Base-by-base conservation (phyloP, 2,113 vertebrate genomes). In the Hippopotamus amphibius region DNA sequence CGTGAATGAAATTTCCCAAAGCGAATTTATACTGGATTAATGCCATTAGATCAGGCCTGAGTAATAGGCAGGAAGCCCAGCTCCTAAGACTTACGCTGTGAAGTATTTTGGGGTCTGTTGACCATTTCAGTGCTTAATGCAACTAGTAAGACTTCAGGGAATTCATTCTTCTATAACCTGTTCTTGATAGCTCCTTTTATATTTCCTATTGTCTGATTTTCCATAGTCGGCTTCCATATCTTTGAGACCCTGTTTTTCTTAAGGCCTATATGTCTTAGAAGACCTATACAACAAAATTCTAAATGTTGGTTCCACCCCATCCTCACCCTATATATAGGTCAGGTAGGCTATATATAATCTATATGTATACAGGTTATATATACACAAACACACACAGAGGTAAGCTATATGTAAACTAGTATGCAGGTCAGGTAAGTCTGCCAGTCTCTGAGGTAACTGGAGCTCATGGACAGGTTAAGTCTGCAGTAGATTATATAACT, bases 251-350 rank as follows among this genome's bases (percentile, higher is more conserved):
- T 50, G 22, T 72, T 71, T 55, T 91, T 92, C 87, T 88, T 57
- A 94, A 94, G 37, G 13, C 57, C 6, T 93, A 48, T 85, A 2
- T 69, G 22, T 93, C 37, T 96, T 53, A 61, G 24, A 93, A 77
- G 66, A 84, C 30, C 53, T 90, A 72, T 16, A 76, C 11, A 83
- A 63, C 85, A 94, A 74, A 79, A 96, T 96, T 89, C 8, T 90
- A 88, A 92, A 61, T 87, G 37, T 22, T 10, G 17, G 15, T 55
- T 85, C 48, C 13, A 77, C 53, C n/a, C 33, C 19, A 55, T 57
- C 33, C 30, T 88, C 24, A 88, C 30, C 43, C 48, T 72, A 68
- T 55, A 41, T 46, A 37, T 92, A 57, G 41, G 50, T 90, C 68
- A 46, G 48, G 17, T 63, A 84, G 83, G 37, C 50, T 63, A 2